Percentiles rank a stretch among this genome's conserved stretches.
phyloP scores from a whole-genome alignment of 2,797 vertebrate genomes.

The Acipenser ruthenus region DNA sequence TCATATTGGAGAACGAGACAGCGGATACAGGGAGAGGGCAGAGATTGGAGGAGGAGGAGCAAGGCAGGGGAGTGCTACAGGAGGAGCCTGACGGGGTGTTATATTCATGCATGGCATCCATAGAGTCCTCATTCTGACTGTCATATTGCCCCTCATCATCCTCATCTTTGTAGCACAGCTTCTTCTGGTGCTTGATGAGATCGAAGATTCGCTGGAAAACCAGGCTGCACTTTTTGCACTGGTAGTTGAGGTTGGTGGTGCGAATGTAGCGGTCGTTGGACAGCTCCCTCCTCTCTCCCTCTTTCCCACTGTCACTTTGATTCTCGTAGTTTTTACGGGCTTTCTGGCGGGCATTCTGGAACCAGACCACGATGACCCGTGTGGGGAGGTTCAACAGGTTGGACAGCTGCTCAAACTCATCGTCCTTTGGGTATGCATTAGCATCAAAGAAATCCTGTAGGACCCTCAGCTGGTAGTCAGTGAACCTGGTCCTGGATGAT shows the following conservation, averaged over 20 bases:
- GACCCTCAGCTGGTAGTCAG: conserved; percentile 95
- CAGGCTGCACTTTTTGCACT: conserved; percentile 97
- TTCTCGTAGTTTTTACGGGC: conserved; percentile 98
- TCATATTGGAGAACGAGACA: conserved; percentile 65
- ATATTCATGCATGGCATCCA: conserved; percentile 84
- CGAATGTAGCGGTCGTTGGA: conserved; percentile 95
- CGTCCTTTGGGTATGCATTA: conserved; percentile 98
- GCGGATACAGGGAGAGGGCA: conserved; percentile 76
- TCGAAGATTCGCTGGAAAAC: conserved; percentile 99
- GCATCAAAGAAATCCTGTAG: conserved; percentile 98
- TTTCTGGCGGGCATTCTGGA: conserved; percentile 97
- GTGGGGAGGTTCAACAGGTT: conserved; percentile 91
- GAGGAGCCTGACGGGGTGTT: conserved; percentile 92
- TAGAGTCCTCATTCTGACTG: conserved; percentile 96
- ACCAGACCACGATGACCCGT: conserved; percentile 97
- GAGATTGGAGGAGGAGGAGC: conserved; percentile 65
- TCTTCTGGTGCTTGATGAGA: conserved; percentile 99
- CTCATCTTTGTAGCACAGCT: conserved; percentile 98
- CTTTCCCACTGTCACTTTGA: conserved; percentile 88
- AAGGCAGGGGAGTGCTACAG: conserved; percentile 92
- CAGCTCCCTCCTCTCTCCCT: conserved; percentile 86
- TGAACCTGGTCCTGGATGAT: conserved; percentile 92
- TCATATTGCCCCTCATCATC: conserved; percentile 97
- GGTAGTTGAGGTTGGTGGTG: conserved; percentile 95
- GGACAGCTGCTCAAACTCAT: conserved; percentile 97